A percentile compares a stretch with the other conserved stretches of the same genome.
phyloP scores from a whole-genome alignment of 2,113 vertebrate genomes.

The Albula goreensis region DNA sequence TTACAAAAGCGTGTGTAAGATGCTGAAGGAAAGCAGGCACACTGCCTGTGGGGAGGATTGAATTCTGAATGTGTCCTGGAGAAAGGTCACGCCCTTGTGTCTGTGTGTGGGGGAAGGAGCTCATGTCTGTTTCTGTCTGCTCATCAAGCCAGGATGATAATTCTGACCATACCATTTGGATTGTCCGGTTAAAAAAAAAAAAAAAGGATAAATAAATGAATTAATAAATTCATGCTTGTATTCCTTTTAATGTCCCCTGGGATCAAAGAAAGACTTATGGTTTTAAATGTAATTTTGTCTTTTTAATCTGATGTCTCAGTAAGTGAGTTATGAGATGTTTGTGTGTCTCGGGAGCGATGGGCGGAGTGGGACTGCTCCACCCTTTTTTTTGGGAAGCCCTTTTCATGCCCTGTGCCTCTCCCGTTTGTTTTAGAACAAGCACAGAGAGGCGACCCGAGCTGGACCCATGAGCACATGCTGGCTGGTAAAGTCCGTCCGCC shows the following conservation, averaged over 20 bases:
- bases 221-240: too few relatives aligned
- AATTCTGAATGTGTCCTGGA: not conserved
- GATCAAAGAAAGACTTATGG: not conserved
- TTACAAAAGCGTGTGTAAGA: not conserved
- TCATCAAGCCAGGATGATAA: not conserved
- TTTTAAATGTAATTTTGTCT: not conserved
- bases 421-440: slow-evolving; percentile 65
- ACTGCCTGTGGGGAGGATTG: not conserved
- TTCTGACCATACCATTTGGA: slow-evolving; percentile 17
- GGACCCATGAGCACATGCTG: slow-evolving; percentile 69
- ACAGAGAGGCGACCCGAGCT: slow-evolving; percentile 66
- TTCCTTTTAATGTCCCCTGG: not conserved
- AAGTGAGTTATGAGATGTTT: not conserved
- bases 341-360: not conserved
- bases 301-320: not conserved
- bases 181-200: too few relatives aligned
- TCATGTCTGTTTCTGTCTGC: not conserved
- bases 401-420: slow-evolving; percentile 51
- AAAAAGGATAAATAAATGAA: too few relatives aligned
- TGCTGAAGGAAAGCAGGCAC: not conserved
- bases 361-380: not conserved
- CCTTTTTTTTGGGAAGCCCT: slow-evolving; percentile 2
- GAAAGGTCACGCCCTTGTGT: not conserved
- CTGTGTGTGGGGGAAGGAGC: not conserved
- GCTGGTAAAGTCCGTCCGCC: slow-evolving; percentile 60